Evolutionary conservation across 2,888 invertebrate species (phyloP), one percentile per base, ranked within the genome.

Genomic region (Anaspis maculata): DNA sequence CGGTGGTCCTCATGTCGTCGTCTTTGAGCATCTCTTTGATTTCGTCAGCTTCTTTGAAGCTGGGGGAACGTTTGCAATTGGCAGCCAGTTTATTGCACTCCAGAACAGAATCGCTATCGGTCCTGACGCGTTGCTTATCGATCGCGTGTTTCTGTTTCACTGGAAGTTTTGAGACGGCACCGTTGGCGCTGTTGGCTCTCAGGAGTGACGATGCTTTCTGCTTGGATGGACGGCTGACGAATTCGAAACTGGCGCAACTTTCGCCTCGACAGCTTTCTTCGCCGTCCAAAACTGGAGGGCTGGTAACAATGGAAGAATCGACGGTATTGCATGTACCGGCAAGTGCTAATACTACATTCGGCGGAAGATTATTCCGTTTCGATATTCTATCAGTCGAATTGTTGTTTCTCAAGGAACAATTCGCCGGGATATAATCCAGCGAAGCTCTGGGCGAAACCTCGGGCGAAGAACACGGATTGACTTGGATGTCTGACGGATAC

Each of bases 211-310:
- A 5, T 4, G 7, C 5, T 9, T 5, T 5, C 14, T 54, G 52
- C 45, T 58, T 61, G 7, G 45, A 52, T 3, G 59, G 59, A 34
- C 75, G 68, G 14, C 74, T 69, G 41, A 61, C 68, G 51, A 73
- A 77, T 50, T 77, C 77, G 45, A 77, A 77, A 56, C 76, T 76
- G 13, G 74, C 76, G 53, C 77, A 77, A 35, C 74, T 75, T 48
- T 77, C 77, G 4, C 74, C 76, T 40, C 71, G 68, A 45, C 72
- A 74, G 41, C 74, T 74, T n/a, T 79, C 75, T 1, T 76, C 74
- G 2, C 74, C 74, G 39, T 77, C 76, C 10, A 73, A 66, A 34
- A 76, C 73, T 11, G 73, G 74, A 2, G 73, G 66, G 12, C 72
- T 67, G 1, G 73, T 71, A 13, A 67, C 58, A 26, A 63, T 59